Evolutionary conservation across 2,888 invertebrate genomes (phyloP).

Genomic region (Geotrupes spiniger): DNA sequence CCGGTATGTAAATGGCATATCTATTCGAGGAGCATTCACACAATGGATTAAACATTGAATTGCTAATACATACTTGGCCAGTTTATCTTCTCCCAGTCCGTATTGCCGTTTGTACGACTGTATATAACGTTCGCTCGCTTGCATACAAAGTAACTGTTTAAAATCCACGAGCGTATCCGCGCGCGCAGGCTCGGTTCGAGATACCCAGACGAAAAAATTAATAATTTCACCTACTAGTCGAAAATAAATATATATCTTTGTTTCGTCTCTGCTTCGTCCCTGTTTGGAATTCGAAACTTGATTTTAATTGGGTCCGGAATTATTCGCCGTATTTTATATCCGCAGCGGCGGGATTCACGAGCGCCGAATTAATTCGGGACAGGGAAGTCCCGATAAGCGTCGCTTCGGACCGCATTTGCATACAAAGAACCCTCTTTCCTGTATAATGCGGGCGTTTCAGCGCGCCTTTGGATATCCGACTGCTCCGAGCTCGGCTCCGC

Average conservation of each 20-base stretch:
- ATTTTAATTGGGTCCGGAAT: no score
- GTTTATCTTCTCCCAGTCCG: conserved; percentile 15
- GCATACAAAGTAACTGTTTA: conserved; percentile 4
- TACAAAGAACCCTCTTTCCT: conserved; percentile 32
- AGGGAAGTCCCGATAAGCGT: conserved; percentile 33
- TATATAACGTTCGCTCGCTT: not conserved
- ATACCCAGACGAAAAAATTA: no score
- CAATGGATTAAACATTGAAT: conserved; percentile 30
- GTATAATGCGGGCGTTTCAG: conserved; percentile 27
- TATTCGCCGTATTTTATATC: not conserved
- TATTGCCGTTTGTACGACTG: not conserved
- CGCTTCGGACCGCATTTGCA: conserved; percentile 33
- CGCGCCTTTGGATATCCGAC: conserved; percentile 29
- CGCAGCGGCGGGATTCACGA: conserved; percentile 2
- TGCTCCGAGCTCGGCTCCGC: conserved; percentile 12
- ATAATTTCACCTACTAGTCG: no score
- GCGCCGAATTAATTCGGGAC: conserved; percentile 18
- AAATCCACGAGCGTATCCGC: not conserved
- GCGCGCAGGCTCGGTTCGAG: conserved; percentile 2
- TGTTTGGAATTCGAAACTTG: not conserved
- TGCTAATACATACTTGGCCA: conserved; percentile 25
- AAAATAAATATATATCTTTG: no score
- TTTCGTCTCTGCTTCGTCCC: no score
- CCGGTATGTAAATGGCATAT: conserved; percentile 31
- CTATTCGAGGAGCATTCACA: conserved; percentile 26